These are phyloP conservation scores for Erythrocercus mccallii DNA, from an alignment of 2,113 vertebrate species.

Conservation along the genomic window DNA sequence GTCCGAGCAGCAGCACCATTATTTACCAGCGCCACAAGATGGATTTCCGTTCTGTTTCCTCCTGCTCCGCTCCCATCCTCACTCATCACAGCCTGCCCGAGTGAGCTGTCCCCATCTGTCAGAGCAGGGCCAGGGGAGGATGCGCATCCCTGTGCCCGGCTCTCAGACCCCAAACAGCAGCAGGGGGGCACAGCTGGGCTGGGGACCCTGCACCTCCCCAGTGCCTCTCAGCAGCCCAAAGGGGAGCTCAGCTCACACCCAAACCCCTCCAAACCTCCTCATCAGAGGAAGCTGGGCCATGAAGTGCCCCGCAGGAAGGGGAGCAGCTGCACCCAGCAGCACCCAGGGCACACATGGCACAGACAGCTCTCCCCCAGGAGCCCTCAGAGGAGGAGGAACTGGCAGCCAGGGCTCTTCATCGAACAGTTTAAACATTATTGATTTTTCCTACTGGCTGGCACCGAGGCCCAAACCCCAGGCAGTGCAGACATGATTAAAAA, in stretches of 20 bases:
- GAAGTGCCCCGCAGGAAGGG: background rate
- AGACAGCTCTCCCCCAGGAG: background rate
- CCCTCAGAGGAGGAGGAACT: background rate
- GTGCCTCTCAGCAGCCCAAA: fast-evolving
- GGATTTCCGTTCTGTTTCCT: background rate
- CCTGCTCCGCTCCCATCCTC: background rate
- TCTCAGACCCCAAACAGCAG: background rate
- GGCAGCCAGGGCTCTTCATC: background rate
- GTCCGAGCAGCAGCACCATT: background rate
- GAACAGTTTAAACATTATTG: constrained; percentile 48
- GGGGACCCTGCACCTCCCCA: fast-evolving
- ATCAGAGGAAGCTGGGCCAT: fast-evolving
- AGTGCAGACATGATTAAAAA: constrained; percentile 37
- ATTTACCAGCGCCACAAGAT: background rate
- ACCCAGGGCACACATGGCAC: background rate
- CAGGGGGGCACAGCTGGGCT: fast-evolving
- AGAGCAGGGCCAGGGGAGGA: background rate
- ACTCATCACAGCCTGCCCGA: background rate
- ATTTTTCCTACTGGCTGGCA: constrained; percentile 41
- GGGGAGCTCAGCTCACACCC: background rate
- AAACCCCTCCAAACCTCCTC: background rate
- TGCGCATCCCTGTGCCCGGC: fast-evolving
- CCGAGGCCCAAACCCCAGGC: background rate
- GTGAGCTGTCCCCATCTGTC: background rate
- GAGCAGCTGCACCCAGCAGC: background rate